Conservation (phyloP, 2,113 vertebrate genomes). For the Hippocampus barbouri region DNA sequence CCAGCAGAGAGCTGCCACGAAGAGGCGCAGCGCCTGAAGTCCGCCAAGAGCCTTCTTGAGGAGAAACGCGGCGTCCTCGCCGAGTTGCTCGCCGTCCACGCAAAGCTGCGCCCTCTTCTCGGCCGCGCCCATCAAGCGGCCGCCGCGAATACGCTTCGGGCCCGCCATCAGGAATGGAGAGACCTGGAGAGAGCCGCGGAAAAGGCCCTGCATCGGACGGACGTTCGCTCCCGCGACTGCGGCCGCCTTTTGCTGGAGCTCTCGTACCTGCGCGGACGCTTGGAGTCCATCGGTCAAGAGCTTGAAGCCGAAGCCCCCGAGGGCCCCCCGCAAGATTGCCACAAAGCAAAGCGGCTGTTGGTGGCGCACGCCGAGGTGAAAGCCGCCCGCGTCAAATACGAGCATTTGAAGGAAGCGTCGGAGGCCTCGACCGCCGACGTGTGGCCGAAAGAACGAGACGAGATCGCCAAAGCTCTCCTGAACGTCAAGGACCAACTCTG, state of each 20-base stretch:
- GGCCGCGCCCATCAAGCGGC: slow-evolving; percentile 69
- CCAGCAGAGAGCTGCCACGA: slow-evolving; percentile 67
- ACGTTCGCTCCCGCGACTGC: slow-evolving; percentile 58
- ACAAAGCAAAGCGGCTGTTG: slow-evolving; percentile 52
- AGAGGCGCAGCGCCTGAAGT: slow-evolving; percentile 72
- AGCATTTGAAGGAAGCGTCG: slow-evolving; percentile 65
- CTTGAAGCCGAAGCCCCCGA: slow-evolving; percentile 39
- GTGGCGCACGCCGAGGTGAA: slow-evolving; percentile 70
- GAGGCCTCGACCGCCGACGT: slow-evolving; percentile 71
- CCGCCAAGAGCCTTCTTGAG: slow-evolving; percentile 67
- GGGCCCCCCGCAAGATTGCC: slow-evolving; percentile 45
- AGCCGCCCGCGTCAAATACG: slow-evolving; percentile 65
- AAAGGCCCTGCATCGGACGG: slow-evolving; percentile 64
- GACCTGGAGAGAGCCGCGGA: slow-evolving; percentile 69
- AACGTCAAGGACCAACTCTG: slow-evolving; percentile 70
- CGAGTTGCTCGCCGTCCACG: slow-evolving; percentile 65
- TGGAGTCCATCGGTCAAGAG: slow-evolving; percentile 64
- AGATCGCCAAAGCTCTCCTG: slow-evolving; percentile 69
- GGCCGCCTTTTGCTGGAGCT: slow-evolving; percentile 62
- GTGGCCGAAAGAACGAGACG: slow-evolving; percentile 70
- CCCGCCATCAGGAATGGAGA: slow-evolving; percentile 75
- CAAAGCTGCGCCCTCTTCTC: slow-evolving; percentile 65
- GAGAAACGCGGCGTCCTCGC: slow-evolving; percentile 72
- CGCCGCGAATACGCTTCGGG: slow-evolving; percentile 66
- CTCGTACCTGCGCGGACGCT: slow-evolving; percentile 58